Conservation (phyloP, 2,113 vertebrate species). For the Symphodus melops region DNA sequence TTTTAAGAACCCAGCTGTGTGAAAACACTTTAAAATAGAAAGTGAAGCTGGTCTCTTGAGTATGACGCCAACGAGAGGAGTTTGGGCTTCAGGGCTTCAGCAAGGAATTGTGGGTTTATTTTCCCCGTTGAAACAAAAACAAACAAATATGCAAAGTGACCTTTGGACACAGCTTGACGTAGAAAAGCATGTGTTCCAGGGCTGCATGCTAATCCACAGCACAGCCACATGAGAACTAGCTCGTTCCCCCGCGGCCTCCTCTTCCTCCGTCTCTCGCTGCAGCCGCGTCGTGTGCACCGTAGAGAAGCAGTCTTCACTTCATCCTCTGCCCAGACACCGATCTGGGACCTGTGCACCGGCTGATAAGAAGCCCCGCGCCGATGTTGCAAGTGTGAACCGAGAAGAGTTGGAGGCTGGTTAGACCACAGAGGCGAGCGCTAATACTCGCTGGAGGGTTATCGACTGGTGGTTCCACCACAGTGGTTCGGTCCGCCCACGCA, state of each 20-base stretch:
- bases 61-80: neutral
- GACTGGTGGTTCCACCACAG: slow-evolving; percentile 32
- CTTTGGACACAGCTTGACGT: slow-evolving; percentile 14
- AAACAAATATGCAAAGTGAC: slow-evolving; percentile 24
- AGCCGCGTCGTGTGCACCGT: slow-evolving; percentile 32
- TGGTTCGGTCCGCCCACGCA: slow-evolving; percentile 26
- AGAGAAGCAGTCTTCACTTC: slow-evolving; percentile 33
- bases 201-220: slow-evolving; percentile 11
- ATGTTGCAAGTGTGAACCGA: slow-evolving; percentile 4
- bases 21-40: slow-evolving; percentile 29
- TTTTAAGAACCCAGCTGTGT: slow-evolving; percentile 12
- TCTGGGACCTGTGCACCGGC: slow-evolving; percentile 41
- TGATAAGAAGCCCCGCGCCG: slow-evolving; percentile 45
- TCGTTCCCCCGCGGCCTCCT: slow-evolving; percentile 6
- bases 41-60: slow-evolving; percentile 30
- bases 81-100: neutral
- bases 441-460: slow-evolving; percentile 37
- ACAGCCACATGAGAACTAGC: slow-evolving; percentile 13
- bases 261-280: slow-evolving; percentile 11
- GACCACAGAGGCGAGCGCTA: slow-evolving; percentile 27
- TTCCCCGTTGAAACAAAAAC: slow-evolving; percentile 12
- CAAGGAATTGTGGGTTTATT: slow-evolving; percentile 3
- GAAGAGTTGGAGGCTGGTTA: slow-evolving; percentile 24
- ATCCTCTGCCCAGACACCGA: slow-evolving; percentile 47
- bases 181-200: slow-evolving; percentile 8